phyloP scores from a whole-genome alignment of 2,113 vertebrate species.

The Malurus melanocephalus region DNA sequence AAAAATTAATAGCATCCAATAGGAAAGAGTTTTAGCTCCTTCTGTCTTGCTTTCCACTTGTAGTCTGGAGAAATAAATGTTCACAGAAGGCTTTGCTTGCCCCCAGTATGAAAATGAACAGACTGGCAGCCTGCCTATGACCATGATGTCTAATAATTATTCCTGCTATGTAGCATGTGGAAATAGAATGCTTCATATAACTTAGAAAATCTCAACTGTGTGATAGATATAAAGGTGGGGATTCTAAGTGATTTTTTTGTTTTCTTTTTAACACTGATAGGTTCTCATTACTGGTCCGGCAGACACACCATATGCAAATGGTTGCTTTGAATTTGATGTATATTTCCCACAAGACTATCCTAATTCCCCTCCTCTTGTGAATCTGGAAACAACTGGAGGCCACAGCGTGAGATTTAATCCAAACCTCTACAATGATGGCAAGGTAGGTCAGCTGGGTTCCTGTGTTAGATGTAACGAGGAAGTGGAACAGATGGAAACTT shows the following conservation, averaged over 20 bases:
- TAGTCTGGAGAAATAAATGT: background rate
- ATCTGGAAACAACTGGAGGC: slow-evolving; percentile 96
- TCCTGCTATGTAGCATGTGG: background rate
- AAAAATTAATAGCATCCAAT: background rate
- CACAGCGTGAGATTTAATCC: slow-evolving; percentile 98
- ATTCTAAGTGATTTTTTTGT: background rate
- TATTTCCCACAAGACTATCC: slow-evolving; percentile 99
- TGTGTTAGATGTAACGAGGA: background rate
- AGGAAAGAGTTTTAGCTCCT: background rate
- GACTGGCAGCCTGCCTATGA: background rate
- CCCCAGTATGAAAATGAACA: background rate
- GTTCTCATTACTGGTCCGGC: slow-evolving; percentile 97
- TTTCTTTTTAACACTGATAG: slow-evolving; percentile 50
- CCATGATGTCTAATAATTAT: background rate
- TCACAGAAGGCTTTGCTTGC: background rate
- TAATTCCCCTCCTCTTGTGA: slow-evolving; percentile 96
- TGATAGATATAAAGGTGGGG: background rate
- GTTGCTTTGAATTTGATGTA: slow-evolving; percentile 97
- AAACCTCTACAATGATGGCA: slow-evolving; percentile 98
- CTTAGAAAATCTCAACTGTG: background rate
- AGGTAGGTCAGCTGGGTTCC: slow-evolving; percentile 71
- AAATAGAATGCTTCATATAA: background rate
- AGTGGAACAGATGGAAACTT: background rate
- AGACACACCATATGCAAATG: slow-evolving; percentile 95
- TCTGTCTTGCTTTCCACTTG: background rate